phyloP scores from a whole-genome alignment of 1,140 invertebrate genomes.

The Sycophila sp. region DNA sequence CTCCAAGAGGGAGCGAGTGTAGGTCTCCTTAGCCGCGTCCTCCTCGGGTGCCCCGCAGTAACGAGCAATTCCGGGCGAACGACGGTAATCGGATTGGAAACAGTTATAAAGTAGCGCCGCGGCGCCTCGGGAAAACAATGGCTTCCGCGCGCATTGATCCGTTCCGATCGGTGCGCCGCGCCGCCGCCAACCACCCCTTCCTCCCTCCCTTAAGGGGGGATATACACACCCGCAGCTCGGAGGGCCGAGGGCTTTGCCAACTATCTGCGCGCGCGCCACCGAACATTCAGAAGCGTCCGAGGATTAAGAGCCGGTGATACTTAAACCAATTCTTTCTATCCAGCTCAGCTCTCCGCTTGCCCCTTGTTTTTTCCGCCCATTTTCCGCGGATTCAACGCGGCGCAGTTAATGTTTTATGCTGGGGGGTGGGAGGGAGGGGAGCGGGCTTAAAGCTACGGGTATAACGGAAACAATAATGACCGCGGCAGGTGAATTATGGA shows the following conservation, averaged over 20 bases:
- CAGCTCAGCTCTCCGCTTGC: too few species aligned
- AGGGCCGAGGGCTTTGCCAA: conserved; percentile 7
- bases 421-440: too few species aligned
- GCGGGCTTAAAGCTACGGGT: neutral
- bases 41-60: conserved; percentile 5
- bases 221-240: neutral
- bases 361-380: neutral
- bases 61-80: conserved; percentile 23
- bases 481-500: too few species aligned
- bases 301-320: conserved; percentile 26
- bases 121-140: conserved; percentile 42
- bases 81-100: conserved; percentile 47
- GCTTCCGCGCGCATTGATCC: conserved; percentile 30
- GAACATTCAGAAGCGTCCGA: conserved; percentile 19
- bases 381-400: neutral
- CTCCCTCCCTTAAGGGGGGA: too few species aligned
- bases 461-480: neutral
- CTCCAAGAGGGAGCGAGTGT: neutral
- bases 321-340: conserved; percentile 22
- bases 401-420: neutral
- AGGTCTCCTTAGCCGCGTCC: neutral
- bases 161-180: conserved; percentile 5
- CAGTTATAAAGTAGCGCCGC: conserved; percentile 42
- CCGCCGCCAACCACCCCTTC: too few species aligned
- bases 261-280: neutral